Evolutionary conservation across 2,888 invertebrate genomes (phyloP).

Genomic region (Drosophila buzzatii): DNA sequence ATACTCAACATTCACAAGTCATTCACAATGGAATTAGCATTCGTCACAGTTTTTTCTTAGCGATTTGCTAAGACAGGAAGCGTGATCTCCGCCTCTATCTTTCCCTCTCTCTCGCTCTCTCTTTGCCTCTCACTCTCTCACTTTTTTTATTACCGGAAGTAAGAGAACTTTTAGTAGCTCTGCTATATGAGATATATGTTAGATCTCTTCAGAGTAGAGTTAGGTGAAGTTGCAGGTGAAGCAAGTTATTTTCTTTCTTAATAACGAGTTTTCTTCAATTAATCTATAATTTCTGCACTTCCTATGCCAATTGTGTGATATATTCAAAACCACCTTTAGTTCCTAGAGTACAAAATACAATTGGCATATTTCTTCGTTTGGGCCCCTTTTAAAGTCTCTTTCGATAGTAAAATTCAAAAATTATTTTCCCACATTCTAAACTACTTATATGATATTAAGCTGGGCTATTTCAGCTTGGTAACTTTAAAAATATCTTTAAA

Average conservation of each 20-base stretch:
- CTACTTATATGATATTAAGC: too few relatives aligned
- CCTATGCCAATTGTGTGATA: too few relatives aligned
- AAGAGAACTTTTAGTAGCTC: neutral
- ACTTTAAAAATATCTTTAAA: too few relatives aligned
- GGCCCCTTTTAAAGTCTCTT: too few relatives aligned
- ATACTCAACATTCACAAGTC: slow-evolving; percentile 9
- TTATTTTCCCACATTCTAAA: too few relatives aligned
- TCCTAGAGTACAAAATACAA: too few relatives aligned
- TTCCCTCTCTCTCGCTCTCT: neutral
- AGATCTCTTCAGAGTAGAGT: neutral
- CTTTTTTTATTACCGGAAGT: neutral
- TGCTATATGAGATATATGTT: neutral
- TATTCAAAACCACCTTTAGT: too few relatives aligned
- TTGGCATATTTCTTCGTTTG: too few relatives aligned
- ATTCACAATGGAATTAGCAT: slow-evolving; percentile 13
- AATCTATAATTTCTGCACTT: too few relatives aligned
- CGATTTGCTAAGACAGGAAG: slow-evolving; percentile 5
- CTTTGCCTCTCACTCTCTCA: neutral
- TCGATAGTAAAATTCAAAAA: too few relatives aligned
- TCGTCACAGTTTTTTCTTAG: slow-evolving; percentile 6
- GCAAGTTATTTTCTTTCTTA: neutral
- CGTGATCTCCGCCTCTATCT: neutral
- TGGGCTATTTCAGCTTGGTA: too few relatives aligned
- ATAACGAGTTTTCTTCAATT: too few relatives aligned
- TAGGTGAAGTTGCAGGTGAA: neutral